Base-by-base conservation (phyloP, 2,888 invertebrate species). In the Eupithecia insigniata region DNA sequence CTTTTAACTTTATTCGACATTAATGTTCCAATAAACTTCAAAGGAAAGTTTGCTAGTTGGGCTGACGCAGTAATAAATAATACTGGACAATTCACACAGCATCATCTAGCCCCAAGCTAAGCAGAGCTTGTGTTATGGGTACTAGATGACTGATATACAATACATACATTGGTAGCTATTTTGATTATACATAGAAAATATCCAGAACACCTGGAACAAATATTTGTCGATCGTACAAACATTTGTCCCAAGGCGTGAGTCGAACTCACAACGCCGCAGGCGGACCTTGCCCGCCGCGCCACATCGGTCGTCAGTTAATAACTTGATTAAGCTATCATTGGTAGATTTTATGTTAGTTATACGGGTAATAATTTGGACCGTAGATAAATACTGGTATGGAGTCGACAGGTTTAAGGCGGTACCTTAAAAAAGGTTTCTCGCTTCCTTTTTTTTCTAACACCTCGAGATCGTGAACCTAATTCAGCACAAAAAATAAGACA, bases 401-500 rank as follows among this genome's bases (percentile, higher is more conserved):
- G 43, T 61, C 46, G 30, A 55, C 62, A 58, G 66, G 36, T 61
- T 73, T 66, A 61, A 68, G 32, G 51, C 64, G 69, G 43, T 71
- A 39, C 58, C 46, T 58, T 64, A 64, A 67, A 80, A 77, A 82
- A 79, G 80, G 79, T 77, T 79, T 77, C 80, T 78, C 77, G 80
- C 61, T 46, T 67, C 74, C 51, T 74, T 85, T 88, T 87, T 64
- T 90, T 88, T 83, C 84, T 85, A 85, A 90, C 91, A 89, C 89
- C 85, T 89, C 84, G 70, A 68, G 72, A 74, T 76, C 75, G 82
- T 78, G 83, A 78, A 81, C 83, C 86, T 87, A 87, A 90, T 89
- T 87, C 85, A 81, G 84, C 85, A 83, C 89, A 90, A 89, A 90
- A 91, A 90, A 89, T 82, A 83, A 83, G 83, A 85, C 85, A 85